Base-by-base conservation (phyloP, 2,888 invertebrate genomes). In the Netelia inedita region DNA sequence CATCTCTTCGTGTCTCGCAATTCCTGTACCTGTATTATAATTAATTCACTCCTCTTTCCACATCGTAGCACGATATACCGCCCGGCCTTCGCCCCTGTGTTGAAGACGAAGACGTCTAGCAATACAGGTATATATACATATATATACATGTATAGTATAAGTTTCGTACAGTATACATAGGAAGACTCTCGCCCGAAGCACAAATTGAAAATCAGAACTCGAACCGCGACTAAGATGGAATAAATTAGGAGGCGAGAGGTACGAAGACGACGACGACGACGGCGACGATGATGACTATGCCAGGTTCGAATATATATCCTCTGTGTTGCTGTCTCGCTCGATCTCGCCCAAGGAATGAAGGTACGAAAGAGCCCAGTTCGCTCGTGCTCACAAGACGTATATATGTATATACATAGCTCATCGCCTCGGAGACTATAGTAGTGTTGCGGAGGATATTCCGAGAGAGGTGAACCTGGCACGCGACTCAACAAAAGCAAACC, bases 191-290 rank as follows among this genome's bases (percentile, higher is more conserved):
- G 89, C 90, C 85, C 75, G 82, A 81, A 91, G 89, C 88, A 87
- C 88, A 90, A 90, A 91, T 91, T 91, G 91, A 91, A 91, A 91
- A 91, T 91, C 91, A 90, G 83, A 88, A 88, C 89, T 89, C 88
- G 88, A 90, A 88, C 89, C 87, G 85, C 82, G 87, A 89, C 88
- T 91, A 92, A 92, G 92, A 92, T 92, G 91, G 92, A 92, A 92
- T 92, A 92, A 92, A 92, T 92, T 92, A 92, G 85, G 87, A 72
- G 73, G 19, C 68, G 78, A 55, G 79, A 82, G 83, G 71, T 35
- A 83, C 73, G 19, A 43, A 21, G 78, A 68, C 74, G 80, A 61
- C 19, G 78, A 53, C 35, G 65, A 71, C 63, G 68, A 66, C 28
- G 57, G 59, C 1, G 65, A 43, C 23, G 9, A 55, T 50, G 14